Evolutionary conservation across 2,888 invertebrate species (phyloP), one percentile per base, ranked within the genome.

Genomic region (Globia sparganii): DNA sequence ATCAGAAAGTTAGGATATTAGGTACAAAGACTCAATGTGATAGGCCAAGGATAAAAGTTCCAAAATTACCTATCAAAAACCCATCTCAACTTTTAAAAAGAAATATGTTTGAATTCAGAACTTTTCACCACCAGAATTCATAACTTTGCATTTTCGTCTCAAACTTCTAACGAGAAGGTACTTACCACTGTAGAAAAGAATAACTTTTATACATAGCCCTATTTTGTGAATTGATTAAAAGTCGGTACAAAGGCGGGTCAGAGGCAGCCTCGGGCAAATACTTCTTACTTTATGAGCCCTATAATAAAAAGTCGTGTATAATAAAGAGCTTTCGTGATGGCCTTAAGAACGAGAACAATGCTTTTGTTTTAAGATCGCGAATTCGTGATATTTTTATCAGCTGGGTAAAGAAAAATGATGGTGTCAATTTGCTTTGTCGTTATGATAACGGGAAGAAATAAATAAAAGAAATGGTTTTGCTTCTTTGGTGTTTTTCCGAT

Each of bases 161-260:
- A 69, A 62, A 61, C 34, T 56, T 8, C 3, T n/a, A 46, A 69
- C 40, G 59, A 80, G 40, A 69, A n/a, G 25, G 31, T 68, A 21
- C 34, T 56, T 0, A 21, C 18, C 58, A 43, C 4, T 28, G 21
- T 11, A 40, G n/a, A n/a, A 58, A 49, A 73, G 49, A 67, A 53
- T 46, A 64, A 64, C 15, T 72, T 69, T 64, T 67, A 25, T 71
- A 56, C 13, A 46, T 31, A 25, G 65, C 3, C 61, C 56, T 65
- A 28, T 66, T 82, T 85, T 56, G 76, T 77, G 81, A 85, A 85
- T 85, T 77, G 72, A 83, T 85, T 85, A 85, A 69, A 85, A 77
- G 46, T 71, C 58, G 13, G 58, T 34, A 77, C 78, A 83, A 85
- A 85, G 74, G 78, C 61, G 25, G 72, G 71, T 75, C 70, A 73